phyloP scores from a whole-genome alignment of 2,797 vertebrate genomes.

The Vespertilio murinus region DNA sequence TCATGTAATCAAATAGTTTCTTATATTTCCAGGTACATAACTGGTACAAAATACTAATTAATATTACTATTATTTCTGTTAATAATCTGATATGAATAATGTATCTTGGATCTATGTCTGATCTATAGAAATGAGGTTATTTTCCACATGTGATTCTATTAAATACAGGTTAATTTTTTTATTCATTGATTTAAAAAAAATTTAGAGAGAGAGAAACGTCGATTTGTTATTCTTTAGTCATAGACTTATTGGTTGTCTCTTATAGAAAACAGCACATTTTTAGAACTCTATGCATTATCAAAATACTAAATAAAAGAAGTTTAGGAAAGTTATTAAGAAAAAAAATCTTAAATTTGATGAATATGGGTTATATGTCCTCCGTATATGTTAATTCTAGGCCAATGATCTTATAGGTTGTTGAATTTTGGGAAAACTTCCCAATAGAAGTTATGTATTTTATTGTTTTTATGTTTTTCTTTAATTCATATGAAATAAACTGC shows the following conservation, averaged over 20 bases:
- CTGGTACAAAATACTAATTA: not conserved
- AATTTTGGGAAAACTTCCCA: not conserved
- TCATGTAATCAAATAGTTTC: not conserved
- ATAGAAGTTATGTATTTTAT: not conserved
- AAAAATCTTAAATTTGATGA: not conserved
- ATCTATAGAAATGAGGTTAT: not conserved
- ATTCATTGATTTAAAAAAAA: not conserved
- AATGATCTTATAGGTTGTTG: not conserved
- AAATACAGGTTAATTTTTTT: not conserved
- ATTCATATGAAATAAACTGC: conserved; percentile 5
- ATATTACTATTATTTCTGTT: not conserved
- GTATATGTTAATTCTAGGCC: not conserved
- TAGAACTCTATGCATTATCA: not conserved
- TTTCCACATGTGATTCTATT: not conserved
- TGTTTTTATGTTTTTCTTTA: not conserved
- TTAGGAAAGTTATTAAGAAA: not conserved
- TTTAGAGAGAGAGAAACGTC: not conserved
- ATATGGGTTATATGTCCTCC: not conserved
- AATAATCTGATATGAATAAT: not conserved
- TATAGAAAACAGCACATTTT: not conserved
- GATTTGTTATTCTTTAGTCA: not conserved
- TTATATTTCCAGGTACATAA: not conserved
- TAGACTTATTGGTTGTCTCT: not conserved
- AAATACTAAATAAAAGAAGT: not conserved
- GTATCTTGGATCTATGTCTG: not conserved